A percentile compares a stretch with the other conserved stretches of the same genome.
Conservation (phyloP, 2,888 invertebrate species). For the Cerastis leucographa region DNA sequence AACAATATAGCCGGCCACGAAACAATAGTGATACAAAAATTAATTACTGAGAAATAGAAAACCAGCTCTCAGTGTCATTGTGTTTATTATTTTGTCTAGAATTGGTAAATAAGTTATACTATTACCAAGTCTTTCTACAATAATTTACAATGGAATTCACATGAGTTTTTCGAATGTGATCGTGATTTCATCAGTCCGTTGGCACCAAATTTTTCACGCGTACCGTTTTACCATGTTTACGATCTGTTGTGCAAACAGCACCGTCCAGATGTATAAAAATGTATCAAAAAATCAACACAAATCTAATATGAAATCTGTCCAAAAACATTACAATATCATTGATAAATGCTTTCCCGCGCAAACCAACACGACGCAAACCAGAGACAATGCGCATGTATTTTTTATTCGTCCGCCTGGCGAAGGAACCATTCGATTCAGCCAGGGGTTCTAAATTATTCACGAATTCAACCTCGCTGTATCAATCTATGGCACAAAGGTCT, state of each 20-base stretch:
- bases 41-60: conserved; percentile 4
- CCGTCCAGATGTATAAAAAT: conserved; percentile 11
- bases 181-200: neutral
- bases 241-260: neutral
- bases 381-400: conserved; percentile 74
- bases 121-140: too few relatives aligned
- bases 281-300: conserved; percentile 18
- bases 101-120: neutral
- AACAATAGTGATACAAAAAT: conserved; percentile 15
- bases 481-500: conserved; percentile 74
- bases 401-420: conserved; percentile 77
- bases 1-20: neutral
- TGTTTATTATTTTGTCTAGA: neutral
- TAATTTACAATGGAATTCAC: too few relatives aligned
- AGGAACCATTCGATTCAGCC: conserved; percentile 72
- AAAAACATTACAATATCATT: conserved; percentile 52
- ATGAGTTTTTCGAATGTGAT: too few relatives aligned
- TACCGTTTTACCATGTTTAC: neutral
- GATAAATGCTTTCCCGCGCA: conserved; percentile 60
- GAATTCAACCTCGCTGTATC: conserved; percentile 78
- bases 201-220: neutral
- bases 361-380: conserved; percentile 55
- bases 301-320: conserved; percentile 18
- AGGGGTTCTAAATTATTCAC: conserved; percentile 78
- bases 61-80: neutral